Evolutionary conservation across 2,113 vertebrate genomes (phyloP), one percentile per base, ranked within the genome.

Genomic region (Dromiciops gliroides): DNA sequence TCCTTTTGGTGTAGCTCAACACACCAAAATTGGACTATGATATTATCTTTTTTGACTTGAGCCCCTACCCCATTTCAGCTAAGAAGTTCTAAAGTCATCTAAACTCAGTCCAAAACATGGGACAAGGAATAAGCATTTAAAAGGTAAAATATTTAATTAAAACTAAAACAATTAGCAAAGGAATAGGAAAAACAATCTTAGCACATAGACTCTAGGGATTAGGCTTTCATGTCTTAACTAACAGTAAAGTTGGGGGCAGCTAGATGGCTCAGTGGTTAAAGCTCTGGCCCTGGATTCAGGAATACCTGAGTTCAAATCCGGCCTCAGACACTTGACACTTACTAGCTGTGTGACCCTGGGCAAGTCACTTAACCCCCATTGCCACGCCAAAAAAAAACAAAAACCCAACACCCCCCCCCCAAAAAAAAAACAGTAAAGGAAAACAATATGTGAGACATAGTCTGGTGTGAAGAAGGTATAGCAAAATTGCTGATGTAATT

Each of bases 1-100:
- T 89, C 95, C 8, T 53, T 12, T n/a, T 97, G 94, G 93, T 83
- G 4, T 8, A 95, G 92, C 51, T 95, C 47, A 50, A 28, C 96
- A 92, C 92, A 48, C 56, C 50, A 48, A 89, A 92, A 96, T 96
- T 53, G 96, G 16, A 95, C 12, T 31, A 31, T 0, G 22, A 37
- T 91, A 95, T 95, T 16, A 75, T 75, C 14, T 75, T 12, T n/a
- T 75, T 75, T 75, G 60, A 11, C 14, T 75, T 16, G 19, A 75
- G 14, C 3, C 12, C 37, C 31, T n/a, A 4, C 31, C 37, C 60
- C 60, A 75, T 11, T n/a, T 16, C 14, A 37, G 12, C 60, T 75
- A 14, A 75, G 4, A 75, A n/a, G 3, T n/a, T n/a, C 31, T 75
- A n/a, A 75, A n/a, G 12, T 75, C 31, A 75, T 75, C 31, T n/a